These are phyloP conservation scores for Rhaphigaster nebulosa DNA, from an alignment of 2,888 invertebrate genomes.

Conservation along the genomic window DNA sequence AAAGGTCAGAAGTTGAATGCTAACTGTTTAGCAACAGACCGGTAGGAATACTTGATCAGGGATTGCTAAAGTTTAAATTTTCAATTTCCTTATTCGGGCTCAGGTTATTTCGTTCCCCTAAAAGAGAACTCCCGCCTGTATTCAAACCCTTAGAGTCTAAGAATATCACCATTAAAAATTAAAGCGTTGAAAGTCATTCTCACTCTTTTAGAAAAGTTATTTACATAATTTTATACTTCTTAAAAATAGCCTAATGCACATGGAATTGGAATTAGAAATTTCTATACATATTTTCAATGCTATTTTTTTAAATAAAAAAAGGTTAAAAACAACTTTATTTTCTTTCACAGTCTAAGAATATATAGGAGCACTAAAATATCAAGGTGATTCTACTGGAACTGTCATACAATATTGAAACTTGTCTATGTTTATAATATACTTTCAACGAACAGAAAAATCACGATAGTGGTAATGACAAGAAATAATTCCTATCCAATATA, in stretches of 20 bases:
- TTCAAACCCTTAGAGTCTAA: not conserved
- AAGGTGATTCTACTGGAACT: not conserved
- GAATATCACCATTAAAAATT: not conserved
- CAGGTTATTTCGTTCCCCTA: not conserved
- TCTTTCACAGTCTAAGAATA: not conserved
- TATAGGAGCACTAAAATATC: not conserved
- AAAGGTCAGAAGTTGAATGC: not conserved
- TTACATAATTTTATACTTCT: not conserved
- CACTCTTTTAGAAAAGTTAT: not conserved
- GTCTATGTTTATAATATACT: no score
- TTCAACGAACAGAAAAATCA: no score
- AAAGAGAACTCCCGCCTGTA: not conserved
- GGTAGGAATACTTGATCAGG: not conserved
- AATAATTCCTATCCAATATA: no score
- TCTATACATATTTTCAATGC: not conserved
- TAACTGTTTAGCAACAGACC: not conserved
- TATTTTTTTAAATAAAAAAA: not conserved
- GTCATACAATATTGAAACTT: no score
- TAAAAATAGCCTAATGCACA: not conserved
- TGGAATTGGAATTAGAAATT: not conserved
- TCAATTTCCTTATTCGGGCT: constrained; percentile 14
- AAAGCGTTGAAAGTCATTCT: not conserved
- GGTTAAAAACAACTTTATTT: no score
- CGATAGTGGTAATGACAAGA: no score
- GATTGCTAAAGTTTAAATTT: constrained; percentile 5